These are phyloP conservation scores for Euwallacea fornicatus DNA, from an alignment of 1,140 invertebrate species.

Conservation along the genomic window DNA sequence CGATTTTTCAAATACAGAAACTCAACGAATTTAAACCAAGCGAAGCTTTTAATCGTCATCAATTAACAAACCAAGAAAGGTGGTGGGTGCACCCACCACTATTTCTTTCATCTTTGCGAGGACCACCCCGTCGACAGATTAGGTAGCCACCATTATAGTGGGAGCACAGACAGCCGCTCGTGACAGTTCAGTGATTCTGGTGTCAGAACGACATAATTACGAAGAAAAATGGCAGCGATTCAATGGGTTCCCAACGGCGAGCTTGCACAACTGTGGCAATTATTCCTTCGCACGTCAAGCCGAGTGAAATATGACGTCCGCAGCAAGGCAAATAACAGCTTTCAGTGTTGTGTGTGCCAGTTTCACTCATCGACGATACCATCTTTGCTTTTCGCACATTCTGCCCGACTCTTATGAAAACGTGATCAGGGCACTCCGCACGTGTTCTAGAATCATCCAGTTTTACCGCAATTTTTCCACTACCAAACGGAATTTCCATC, in stretches of 20 bases:
- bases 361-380: constrained; percentile 17
- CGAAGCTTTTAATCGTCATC: too few species aligned
- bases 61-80: too few species aligned
- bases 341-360: constrained; percentile 30
- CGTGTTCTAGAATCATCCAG: too few species aligned
- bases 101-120: not conserved
- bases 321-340: constrained; percentile 26
- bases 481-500: too few species aligned
- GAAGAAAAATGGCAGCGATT: too few species aligned
- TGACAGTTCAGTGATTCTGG: too few species aligned
- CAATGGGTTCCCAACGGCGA: not conserved
- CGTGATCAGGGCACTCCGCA: not conserved
- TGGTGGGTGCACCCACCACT: too few species aligned
- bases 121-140: constrained; percentile 3
- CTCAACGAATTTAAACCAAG: too few species aligned
- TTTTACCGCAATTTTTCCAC: too few species aligned
- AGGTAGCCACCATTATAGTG: not conserved
- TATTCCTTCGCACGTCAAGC: constrained; percentile 17
- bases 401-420: not conserved
- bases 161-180: too few species aligned
- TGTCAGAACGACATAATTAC: too few species aligned
- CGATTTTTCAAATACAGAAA: too few species aligned
- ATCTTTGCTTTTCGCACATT: constrained; percentile 28
- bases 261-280: constrained; percentile 11
- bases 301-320: constrained; percentile 34